A percentile compares a stretch with the other conserved stretches of the same genome.
These are phyloP conservation scores for Melitaea athalia DNA, from an alignment of 2,888 invertebrate species.

Conservation along the genomic window DNA sequence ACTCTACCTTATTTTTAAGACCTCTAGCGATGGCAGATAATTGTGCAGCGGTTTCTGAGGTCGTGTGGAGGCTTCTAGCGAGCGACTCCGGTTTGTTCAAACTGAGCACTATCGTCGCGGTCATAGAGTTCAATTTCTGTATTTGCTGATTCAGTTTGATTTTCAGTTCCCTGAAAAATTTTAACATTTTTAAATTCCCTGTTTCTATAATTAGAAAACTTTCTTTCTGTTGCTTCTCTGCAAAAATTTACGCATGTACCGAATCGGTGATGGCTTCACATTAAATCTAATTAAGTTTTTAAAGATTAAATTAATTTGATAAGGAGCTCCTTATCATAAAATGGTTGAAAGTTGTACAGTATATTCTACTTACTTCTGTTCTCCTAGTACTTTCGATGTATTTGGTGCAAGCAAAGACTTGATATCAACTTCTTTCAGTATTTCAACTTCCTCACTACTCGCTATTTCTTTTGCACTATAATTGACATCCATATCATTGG, in stretches of 20 bases:
- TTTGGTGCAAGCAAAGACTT: slow-evolving; percentile 50
- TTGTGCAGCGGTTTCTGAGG: slow-evolving; percentile 47
- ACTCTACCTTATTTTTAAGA: slow-evolving; percentile 36
- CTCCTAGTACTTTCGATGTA: slow-evolving; percentile 46
- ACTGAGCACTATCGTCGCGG: slow-evolving; percentile 48
- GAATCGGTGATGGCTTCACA: too few species aligned
- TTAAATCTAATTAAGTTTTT: too few species aligned
- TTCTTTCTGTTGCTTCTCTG: too few species aligned
- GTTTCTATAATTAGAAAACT: too few species aligned
- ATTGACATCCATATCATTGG: slow-evolving; percentile 8
- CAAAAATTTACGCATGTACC: too few species aligned
- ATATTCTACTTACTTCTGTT: slow-evolving; percentile 51
- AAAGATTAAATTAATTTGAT: too few species aligned
- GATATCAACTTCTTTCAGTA: slow-evolving; percentile 50
- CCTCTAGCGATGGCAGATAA: slow-evolving; percentile 52
- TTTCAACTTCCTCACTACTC: slow-evolving; percentile 11
- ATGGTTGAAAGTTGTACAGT: not conserved
- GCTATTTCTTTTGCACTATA: not conserved
- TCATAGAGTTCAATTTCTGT: slow-evolving; percentile 53
- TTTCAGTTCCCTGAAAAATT: slow-evolving; percentile 51
- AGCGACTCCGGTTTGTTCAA: slow-evolving; percentile 47
- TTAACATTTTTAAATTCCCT: not conserved
- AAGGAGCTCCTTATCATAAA: too few species aligned
- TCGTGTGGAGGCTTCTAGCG: slow-evolving; percentile 47
- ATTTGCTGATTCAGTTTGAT: slow-evolving; percentile 53